Evolutionary conservation across 2,113 vertebrate species (phyloP).

Genomic region (Paradisaea rubra): DNA sequence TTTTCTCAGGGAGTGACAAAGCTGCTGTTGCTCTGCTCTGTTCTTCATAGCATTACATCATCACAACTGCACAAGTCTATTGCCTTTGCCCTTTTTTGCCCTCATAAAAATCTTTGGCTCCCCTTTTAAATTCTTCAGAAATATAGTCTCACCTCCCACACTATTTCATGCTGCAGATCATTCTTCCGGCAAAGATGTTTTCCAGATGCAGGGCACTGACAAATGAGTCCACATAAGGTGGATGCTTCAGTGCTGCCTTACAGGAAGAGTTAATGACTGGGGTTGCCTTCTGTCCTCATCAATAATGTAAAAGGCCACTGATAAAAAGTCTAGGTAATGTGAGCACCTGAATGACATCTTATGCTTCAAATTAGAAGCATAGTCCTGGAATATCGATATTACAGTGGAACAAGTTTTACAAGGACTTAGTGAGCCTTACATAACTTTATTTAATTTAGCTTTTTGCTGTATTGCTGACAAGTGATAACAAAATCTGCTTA

Average conservation of each 20-base stretch:
- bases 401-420: background rate
- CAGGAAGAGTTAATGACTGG: background rate
- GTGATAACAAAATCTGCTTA: background rate
- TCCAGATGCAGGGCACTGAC: slow-evolving; percentile 48
- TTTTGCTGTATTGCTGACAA: background rate
- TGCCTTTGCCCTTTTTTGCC: slow-evolving; percentile 5
- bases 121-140: slow-evolving; percentile 41
- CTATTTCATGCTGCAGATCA: slow-evolving; percentile 20
- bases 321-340: background rate
- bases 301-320: background rate
- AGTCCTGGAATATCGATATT: background rate
- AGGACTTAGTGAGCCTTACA: background rate
- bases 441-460: background rate
- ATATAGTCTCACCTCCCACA: slow-evolving; percentile 27
- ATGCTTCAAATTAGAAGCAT: background rate
- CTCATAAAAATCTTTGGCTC: slow-evolving; percentile 36
- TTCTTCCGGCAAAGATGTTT: slow-evolving; percentile 25
- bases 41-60: background rate
- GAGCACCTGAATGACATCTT: background rate
- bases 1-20: background rate
- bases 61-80: background rate
- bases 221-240: background rate
- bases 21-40: background rate
- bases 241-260: background rate
- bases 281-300: background rate